phyloP scores from a whole-genome alignment of 2,797 vertebrate species.

The Poliocrania exsul region DNA sequence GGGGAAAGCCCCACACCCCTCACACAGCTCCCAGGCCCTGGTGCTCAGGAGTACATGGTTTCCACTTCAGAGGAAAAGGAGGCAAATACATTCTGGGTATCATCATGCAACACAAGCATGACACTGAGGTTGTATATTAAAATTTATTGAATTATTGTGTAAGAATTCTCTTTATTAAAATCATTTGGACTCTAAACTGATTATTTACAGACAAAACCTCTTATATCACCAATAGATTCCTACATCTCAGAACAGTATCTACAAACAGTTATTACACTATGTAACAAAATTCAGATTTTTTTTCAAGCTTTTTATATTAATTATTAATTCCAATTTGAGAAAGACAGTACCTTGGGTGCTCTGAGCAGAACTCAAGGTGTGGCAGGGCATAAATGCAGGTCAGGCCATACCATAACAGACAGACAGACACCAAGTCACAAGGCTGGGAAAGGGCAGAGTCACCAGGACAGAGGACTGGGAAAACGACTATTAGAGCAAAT shows the following conservation, averaged over 20 bases:
- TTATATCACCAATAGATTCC: slow-evolving; percentile 74
- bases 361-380: slow-evolving; percentile 42
- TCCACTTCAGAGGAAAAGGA: neutral
- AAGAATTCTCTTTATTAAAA: slow-evolving; percentile 78
- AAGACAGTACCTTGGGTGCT: slow-evolving; percentile 62
- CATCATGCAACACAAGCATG: neutral
- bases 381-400: neutral
- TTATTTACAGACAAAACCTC: slow-evolving; percentile 77
- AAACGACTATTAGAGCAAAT: neutral
- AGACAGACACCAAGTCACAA: neutral
- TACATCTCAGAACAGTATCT: slow-evolving; percentile 74
- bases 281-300: slow-evolving; percentile 72
- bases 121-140: slow-evolving; percentile 66
- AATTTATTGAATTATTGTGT: slow-evolving; percentile 79
- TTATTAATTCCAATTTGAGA: slow-evolving; percentile 76
- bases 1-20: rapidly evolving
- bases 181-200: slow-evolving; percentile 74
- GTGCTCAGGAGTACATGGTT: neutral
- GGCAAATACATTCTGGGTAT: neutral
- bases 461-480: neutral
- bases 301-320: slow-evolving; percentile 83
- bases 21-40: rapidly evolving
- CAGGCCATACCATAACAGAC: slow-evolving; percentile 4
- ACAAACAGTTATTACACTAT: slow-evolving; percentile 78
- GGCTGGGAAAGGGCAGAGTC: neutral